Percentiles rank a stretch among this genome's conserved stretches.
Conservation (phyloP, 2,888 invertebrate genomes). For the Pyrrhia umbra region DNA sequence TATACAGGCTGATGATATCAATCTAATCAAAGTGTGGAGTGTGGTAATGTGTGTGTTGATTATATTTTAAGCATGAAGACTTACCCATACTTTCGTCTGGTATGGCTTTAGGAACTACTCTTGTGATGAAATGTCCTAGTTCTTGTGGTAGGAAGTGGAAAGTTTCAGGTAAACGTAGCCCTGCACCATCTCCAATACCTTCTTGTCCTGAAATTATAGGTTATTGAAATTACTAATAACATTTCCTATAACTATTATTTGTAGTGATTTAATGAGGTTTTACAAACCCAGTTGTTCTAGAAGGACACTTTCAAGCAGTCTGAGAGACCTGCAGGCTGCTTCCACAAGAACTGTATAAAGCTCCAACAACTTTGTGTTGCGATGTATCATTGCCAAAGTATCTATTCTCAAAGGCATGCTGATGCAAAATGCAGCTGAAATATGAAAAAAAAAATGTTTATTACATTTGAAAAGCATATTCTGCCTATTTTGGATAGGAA, state of each 20-base stretch:
- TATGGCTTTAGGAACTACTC: conserved; percentile 92
- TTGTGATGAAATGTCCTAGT: conserved; percentile 94
- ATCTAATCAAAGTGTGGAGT: no score
- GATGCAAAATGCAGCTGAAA: conserved; percentile 87
- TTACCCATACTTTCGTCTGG: conserved; percentile 93
- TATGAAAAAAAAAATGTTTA: no score
- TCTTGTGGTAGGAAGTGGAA: conserved; percentile 94
- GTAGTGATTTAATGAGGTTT: conserved; percentile 7
- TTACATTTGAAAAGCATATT: no score
- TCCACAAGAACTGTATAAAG: conserved; percentile 94
- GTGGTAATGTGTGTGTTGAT: neutral
- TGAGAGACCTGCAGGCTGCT: conserved; percentile 93
- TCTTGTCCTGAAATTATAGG: conserved; percentile 78
- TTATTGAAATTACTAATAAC: neutral
- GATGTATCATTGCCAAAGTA: conserved; percentile 92
- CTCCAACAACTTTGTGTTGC: conserved; percentile 91
- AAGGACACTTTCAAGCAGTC: conserved; percentile 91
- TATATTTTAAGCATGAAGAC: conserved; percentile 56
- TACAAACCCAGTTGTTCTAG: conserved; percentile 89
- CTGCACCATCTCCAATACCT: conserved; percentile 87
- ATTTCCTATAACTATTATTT: neutral
- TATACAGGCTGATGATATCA: no score
- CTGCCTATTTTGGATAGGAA: no score
- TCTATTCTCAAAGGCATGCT: conserved; percentile 92
- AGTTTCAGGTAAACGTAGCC: conserved; percentile 91